Base-by-base conservation (phyloP, 2,113 vertebrate species). In the Rana temporaria region DNA sequence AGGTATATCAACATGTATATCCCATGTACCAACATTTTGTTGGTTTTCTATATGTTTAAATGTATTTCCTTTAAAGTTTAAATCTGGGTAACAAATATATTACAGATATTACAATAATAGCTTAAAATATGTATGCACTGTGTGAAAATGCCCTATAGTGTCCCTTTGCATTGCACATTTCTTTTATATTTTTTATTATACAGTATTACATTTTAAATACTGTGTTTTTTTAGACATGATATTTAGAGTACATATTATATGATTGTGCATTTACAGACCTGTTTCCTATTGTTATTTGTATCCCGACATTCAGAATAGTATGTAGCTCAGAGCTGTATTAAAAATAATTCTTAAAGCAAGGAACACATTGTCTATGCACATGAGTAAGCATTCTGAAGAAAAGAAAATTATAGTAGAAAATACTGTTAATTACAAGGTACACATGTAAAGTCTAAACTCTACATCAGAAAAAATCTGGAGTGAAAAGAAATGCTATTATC, bases 371-470 rank as follows among this genome's bases (percentile, higher is more conserved):
- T 81, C 57, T 63, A 56, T 72, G 67, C 79, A 72, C 79, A 81
- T 62, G 67, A 64, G 68, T 48, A 81, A 81, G 68, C 57, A 63
- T 72, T 81, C 20, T 20, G 12, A 48, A 71, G 79, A 81, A 72
- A 81, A 81, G 67, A 81, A 71, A 81, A 81, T 81, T 81, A 72
- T 72, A 53, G 79, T 81, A 81, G 79, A 70, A 81, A 81, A 81
- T 81, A 70, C 55, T 72, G 30, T 72, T 81, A 81, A 72, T 81
- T 81, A 81, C 53, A 81, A 20, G 67, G 79, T 71, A 30, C 67
- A 62, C 56, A 52, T 57, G 79, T 71, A 34, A 81, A 71, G 79
- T 55, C 78, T 70, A 68, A 80, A 59, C 66, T 80, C 55, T 38
- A 60, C 78, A 80, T 70, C 66, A 81, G 79, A 81, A 72, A 38